Conservation (phyloP, 2,797 vertebrate genomes). For the Arrhamphus sclerolepis region DNA sequence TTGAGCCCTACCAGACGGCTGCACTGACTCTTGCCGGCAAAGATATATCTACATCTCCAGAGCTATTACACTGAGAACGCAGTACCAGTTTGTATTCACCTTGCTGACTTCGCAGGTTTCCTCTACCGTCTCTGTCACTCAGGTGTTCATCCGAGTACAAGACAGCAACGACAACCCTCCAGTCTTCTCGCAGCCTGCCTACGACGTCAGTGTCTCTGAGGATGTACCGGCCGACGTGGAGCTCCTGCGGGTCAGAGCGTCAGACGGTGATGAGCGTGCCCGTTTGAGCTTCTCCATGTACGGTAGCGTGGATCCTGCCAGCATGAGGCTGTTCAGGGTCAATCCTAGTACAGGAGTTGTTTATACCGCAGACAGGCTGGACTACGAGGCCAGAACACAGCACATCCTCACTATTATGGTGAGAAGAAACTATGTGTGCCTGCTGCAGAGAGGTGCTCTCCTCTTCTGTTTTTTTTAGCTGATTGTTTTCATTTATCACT, state of each 20-base stretch:
- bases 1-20: no score
- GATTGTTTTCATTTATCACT: slow-evolving; percentile 42
- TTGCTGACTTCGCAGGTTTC: slow-evolving; percentile 11
- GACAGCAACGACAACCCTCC: slow-evolving; percentile 97
- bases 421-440: slow-evolving; percentile 23
- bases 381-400: slow-evolving; percentile 90
- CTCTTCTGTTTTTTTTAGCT: slow-evolving; percentile 38
- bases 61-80: neutral
- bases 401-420: slow-evolving; percentile 97
- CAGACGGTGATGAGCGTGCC: slow-evolving; percentile 90
- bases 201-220: slow-evolving; percentile 90
- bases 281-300: slow-evolving; percentile 94
- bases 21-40: no score
- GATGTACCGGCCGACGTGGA: slow-evolving; percentile 88
- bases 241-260: slow-evolving; percentile 87
- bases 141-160: slow-evolving; percentile 93
- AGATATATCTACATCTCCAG: neutral
- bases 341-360: slow-evolving; percentile 90
- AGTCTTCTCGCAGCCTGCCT: slow-evolving; percentile 88
- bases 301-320: slow-evolving; percentile 89
- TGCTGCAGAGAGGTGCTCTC: slow-evolving; percentile 2
- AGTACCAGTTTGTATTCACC: slow-evolving; percentile 1
- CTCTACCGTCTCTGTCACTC: slow-evolving; percentile 12
- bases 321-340: slow-evolving; percentile 92
- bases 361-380: slow-evolving; percentile 88